Conservation (phyloP, 2,888 invertebrate species). For the Rosalia funebris region DNA sequence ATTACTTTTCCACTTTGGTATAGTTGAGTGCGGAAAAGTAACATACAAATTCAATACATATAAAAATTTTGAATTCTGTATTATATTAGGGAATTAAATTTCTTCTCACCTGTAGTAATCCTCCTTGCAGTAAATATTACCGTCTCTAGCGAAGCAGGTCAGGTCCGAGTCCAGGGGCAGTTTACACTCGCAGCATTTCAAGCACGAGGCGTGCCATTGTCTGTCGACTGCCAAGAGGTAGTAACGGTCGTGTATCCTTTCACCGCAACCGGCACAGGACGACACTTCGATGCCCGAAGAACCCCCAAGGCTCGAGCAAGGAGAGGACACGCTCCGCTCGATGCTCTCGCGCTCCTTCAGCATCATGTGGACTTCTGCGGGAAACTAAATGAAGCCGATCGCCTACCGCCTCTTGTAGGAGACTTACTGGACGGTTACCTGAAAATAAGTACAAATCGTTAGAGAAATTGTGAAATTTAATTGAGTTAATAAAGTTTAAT, state of each 20-base stretch:
- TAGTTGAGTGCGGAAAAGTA: no score
- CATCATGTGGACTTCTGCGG: conserved; percentile 61
- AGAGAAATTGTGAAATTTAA: conserved; percentile 32
- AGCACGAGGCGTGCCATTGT: conserved; percentile 89
- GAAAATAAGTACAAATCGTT: conserved; percentile 14
- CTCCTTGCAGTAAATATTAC: conserved; percentile 92
- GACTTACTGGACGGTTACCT: conserved; percentile 20
- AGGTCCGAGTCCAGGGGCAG: conserved; percentile 85
- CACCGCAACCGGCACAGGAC: conserved; percentile 72
- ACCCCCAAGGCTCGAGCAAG: conserved; percentile 62
- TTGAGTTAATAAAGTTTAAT: conserved; percentile 24
- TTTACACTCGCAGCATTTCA: conserved; percentile 86
- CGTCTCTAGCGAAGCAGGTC: conserved; percentile 89
- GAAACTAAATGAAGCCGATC: neutral
- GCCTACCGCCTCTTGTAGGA: conserved; percentile 1
- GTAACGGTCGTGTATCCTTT: conserved; percentile 69
- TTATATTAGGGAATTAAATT: no score
- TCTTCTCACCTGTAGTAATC: conserved; percentile 92
- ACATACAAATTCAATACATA: no score
- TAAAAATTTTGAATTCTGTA: no score
- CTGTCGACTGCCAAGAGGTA: conserved; percentile 87
- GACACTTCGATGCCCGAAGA: conserved; percentile 59
- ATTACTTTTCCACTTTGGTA: no score
- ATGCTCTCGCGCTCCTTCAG: conserved; percentile 75
- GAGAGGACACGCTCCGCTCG: conserved; percentile 64